Evolutionary conservation across 1,140 invertebrate species (phyloP), one percentile per base, ranked within the genome.

Genomic region (Sogatella furcifera): DNA sequence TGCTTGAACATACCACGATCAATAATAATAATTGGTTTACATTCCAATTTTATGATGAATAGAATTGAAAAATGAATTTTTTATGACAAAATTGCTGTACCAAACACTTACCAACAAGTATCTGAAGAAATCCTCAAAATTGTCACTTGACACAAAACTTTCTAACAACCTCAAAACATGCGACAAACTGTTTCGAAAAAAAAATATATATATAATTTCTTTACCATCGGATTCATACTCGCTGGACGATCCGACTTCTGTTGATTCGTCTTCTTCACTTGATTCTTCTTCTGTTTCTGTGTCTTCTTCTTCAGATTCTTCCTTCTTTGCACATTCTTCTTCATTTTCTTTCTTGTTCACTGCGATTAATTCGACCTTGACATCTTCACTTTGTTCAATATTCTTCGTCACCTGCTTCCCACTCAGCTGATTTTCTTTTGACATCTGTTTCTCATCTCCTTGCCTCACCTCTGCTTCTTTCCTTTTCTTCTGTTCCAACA

Each of bases 251-350:
- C 55, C 24, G 22, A 41, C 54, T 44, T 24, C 42, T 41, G 57
- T 28, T 17, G 57, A 43, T 34, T 34, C 13, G 21, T 15, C 31
- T 15, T 38, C 58, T 15, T 61, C 42, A 28, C 42, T 49, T 5
- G 61, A 17, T 52, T 44, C 57, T 34, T 60, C 57, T 53, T 46
- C 64, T 42, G 61, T 52, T n/a, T 46, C 52, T 22, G 24, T 60
- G 28, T 62, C 62, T 42, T 55, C 54, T 14, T 38, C 34, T 38
- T 38, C 34, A 38, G 9, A 1, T 9, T 38, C 34, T 9, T 38
- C 34, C 34, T 38, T 38, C 34, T 22, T 53, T 4, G 21, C 11
- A 52, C 11, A 21, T 2, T 53, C 52, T 28, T 22, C 31, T 22
- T 21, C 52, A 5, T 8, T 53, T 53, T 22, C 22, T 13, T 28